Conservation (phyloP, 1,140 invertebrate species). For the Drosophila busckii region DNA sequence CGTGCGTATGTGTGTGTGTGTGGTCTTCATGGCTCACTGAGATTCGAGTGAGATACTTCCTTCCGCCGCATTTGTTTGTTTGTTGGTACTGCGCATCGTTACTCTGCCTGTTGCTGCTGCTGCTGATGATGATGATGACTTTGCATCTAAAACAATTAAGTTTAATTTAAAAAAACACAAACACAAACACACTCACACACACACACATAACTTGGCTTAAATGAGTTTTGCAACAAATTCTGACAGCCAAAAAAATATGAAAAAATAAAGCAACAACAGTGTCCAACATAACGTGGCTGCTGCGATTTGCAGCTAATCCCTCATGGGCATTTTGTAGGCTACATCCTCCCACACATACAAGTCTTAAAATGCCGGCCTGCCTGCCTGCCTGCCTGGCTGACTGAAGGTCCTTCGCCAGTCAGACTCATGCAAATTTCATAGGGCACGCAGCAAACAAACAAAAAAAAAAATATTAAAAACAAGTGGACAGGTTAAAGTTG, state of each 20-base stretch:
- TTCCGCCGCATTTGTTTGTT: constrained; percentile 63
- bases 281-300: constrained; percentile 43
- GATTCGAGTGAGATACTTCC: constrained; percentile 75
- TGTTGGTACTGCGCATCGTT: constrained; percentile 9
- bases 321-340: constrained; percentile 74
- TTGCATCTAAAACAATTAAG: constrained; percentile 79
- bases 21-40: constrained; percentile 62
- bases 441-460: constrained; percentile 42
- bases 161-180: constrained; percentile 60
- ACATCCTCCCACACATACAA: not conserved
- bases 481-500: too few species aligned
- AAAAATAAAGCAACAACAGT: constrained; percentile 13
- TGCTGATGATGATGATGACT: constrained; percentile 55
- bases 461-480: too few species aligned
- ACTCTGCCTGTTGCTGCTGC: not conserved
- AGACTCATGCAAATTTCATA: constrained; percentile 68
- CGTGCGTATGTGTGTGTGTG: constrained; percentile 13
- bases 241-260: constrained; percentile 10
- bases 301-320: constrained; percentile 77
- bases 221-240: constrained; percentile 78
- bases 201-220: constrained; percentile 70
- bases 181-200: constrained; percentile 1
- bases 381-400: not conserved
- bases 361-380: too few species aligned
- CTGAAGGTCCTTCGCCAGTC: constrained; percentile 29